Evolutionary conservation across 2,888 invertebrate species (phyloP), one percentile per base, ranked within the genome.

Genomic region (Reticulitermes lucifugus): DNA sequence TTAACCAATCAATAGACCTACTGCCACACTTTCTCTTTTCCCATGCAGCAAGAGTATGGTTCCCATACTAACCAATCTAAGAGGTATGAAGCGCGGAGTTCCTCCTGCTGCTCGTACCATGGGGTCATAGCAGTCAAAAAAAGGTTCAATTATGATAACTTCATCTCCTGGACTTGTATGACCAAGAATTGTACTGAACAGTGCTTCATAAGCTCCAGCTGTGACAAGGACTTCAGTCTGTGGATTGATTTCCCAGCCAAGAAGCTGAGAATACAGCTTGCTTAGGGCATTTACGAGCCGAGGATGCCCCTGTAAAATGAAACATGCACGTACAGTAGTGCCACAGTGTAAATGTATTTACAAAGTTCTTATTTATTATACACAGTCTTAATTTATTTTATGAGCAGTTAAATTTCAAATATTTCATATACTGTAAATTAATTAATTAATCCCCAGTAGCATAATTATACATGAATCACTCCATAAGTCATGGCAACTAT

Each of bases 91-190:
- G 87, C 94, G 95, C 0, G 98, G 95, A 29, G 94, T 92, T 0
- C 98, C 99, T 1, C 98, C 97, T 2, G 98, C 98, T 88, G 95
- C 94, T 88, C 93, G 93, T 22, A 98, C 96, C 96, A 99, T 98
- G 1, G 98, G 98, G 88, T 96, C 97, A 89, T 99, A 99, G 90
- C 99, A 99, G 91, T 99, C 99, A 90, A 98, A 99, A 91, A 96
- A 99, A 0, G 99, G 99, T 90, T 99, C 99, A 87, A 99, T 98
- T 43, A 99, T 97, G 86, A 99, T 98, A 85, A 98, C 98, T 92
- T 98, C 97, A 90, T 96, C 96, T 0, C 96, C 98, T 1, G 93
- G 93, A 88, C 96, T 96, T 14, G 99, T 94, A 89, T 98, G 96
- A 10, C 98, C 97, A 90, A 96, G 93, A 87, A 99, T 95, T 18